Conservation (phyloP, 2,797 vertebrate species). For the Orestias chungarensis region DNA sequence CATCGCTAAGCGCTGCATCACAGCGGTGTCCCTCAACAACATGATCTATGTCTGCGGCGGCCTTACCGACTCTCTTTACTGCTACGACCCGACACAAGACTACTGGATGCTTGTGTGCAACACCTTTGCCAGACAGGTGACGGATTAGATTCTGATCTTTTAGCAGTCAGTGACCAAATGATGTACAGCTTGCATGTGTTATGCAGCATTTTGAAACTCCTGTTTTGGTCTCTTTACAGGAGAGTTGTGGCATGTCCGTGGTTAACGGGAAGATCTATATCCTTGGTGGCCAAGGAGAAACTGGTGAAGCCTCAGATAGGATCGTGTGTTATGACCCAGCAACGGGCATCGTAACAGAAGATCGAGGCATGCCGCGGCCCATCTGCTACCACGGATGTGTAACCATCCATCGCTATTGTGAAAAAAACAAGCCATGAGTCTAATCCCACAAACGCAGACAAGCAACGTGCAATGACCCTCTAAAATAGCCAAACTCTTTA, state of each 20-base stretch:
- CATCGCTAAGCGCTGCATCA: conserved; percentile 95
- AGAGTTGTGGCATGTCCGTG: conserved; percentile 98
- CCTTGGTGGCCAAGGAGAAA: conserved; percentile 94
- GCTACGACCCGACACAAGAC: conserved; percentile 94
- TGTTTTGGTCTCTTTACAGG: conserved; percentile 74
- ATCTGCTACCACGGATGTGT: conserved; percentile 98
- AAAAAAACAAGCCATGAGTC: conserved; percentile 83
- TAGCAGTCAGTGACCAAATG: background rate
- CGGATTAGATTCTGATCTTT: background rate
- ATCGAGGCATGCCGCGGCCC: conserved; percentile 93
- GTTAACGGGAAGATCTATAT: conserved; percentile 99
- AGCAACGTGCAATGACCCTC: conserved; percentile 30
- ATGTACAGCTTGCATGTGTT: background rate
- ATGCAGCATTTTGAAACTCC: background rate
- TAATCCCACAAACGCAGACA: conserved; percentile 18
- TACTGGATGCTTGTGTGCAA: conserved; percentile 97
- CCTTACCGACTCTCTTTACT: conserved; percentile 94
- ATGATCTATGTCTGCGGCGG: conserved; percentile 95
- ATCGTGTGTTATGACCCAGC: conserved; percentile 95
- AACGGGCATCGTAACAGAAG: conserved; percentile 92
- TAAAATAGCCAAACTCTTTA: conserved; percentile 33
- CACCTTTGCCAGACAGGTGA: conserved; percentile 95
- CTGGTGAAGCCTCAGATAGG: conserved; percentile 91
- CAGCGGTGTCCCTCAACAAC: conserved; percentile 94
- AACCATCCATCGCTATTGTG: conserved; percentile 96